phyloP scores from a whole-genome alignment of 2,888 invertebrate species.

The Sthenelais limicola region DNA sequence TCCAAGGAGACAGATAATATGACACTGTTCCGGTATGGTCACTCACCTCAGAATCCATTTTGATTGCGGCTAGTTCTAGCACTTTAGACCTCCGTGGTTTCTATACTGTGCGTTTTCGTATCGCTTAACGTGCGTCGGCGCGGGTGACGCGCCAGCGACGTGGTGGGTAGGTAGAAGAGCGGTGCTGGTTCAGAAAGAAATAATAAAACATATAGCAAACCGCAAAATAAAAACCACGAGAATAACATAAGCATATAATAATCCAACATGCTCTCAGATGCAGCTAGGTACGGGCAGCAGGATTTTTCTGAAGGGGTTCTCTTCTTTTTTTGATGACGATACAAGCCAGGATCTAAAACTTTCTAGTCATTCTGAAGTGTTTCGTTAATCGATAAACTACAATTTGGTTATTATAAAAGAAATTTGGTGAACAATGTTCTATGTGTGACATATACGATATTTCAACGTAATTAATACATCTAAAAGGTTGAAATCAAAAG shows the following conservation, averaged over 20 bases:
- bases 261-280: conserved; percentile 33
- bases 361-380: no score
- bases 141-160: conserved; percentile 34
- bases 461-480: conserved; percentile 10
- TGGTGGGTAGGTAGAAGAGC: conserved; percentile 27
- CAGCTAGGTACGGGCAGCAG: conserved; percentile 9
- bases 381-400: no score
- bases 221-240: conserved; percentile 34
- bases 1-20: no score
- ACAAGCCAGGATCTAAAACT: no score
- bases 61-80: conserved; percentile 34
- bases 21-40: conserved; percentile 18
- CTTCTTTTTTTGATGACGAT: not conserved
- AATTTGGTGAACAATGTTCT: no score
- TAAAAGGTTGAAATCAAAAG: no score
- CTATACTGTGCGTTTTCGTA: conserved; percentile 38
- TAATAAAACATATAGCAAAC: conserved; percentile 39
- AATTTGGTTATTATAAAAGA: no score
- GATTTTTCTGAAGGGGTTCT: not conserved
- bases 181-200: conserved; percentile 38
- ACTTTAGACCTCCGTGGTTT: conserved; percentile 19
- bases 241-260: conserved; percentile 28
- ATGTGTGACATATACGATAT: no score
- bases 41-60: conserved; percentile 35
- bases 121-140: conserved; percentile 38